These are phyloP conservation scores for Smutsia gigantea DNA, from an alignment of 2,797 vertebrate genomes.

Conservation along the genomic window DNA sequence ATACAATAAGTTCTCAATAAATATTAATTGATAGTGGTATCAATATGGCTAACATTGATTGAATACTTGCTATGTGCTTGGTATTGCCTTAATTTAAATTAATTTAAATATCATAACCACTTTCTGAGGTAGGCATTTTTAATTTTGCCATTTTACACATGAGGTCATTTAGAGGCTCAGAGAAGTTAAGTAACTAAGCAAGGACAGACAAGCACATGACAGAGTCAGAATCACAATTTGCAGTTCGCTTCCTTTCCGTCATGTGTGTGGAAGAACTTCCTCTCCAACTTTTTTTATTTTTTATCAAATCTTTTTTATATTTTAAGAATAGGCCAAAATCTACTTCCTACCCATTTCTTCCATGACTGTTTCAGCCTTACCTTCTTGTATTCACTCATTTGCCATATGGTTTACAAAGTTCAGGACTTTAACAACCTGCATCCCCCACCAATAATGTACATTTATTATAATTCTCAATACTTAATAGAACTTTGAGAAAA, in stretches of 20 bases:
- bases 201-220: not conserved
- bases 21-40: not conserved
- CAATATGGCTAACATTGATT: not conserved
- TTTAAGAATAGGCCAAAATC: not conserved
- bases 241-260: not conserved
- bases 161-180: not conserved
- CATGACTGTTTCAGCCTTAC: not conserved
- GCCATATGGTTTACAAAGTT: not conserved
- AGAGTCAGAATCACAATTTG: not conserved
- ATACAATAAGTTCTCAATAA: not conserved
- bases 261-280: not conserved
- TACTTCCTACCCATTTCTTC: not conserved
- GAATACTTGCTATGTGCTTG: not conserved
- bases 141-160: not conserved
- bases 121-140: not conserved
- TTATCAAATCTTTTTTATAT: not conserved
- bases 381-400: not conserved
- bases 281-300: not conserved
- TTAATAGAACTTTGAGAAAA: not conserved
- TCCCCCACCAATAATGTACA: not conserved
- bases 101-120: not conserved
- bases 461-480: not conserved
- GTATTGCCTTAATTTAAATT: not conserved
- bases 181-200: not conserved
- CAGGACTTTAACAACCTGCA: not conserved